Base-by-base conservation (phyloP, 2,797 vertebrate species). In the Galaxias olidus region DNA sequence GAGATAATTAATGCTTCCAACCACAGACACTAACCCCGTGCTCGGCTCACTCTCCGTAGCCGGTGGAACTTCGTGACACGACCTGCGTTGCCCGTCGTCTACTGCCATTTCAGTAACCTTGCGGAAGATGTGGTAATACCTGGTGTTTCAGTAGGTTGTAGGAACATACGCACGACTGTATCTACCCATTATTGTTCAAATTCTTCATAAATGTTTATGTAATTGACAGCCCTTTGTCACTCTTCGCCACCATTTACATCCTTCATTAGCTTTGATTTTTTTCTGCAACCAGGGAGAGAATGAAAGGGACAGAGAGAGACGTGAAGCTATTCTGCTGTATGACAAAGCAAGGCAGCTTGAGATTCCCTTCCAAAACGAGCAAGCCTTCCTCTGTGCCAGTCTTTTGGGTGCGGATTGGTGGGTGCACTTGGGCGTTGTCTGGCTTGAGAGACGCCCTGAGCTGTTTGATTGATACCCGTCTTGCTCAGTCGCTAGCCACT, bases 251-350 rank as follows among this genome's bases (percentile, higher is more conserved):
- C 93, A 93, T 94, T 95, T 95, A 93, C 91, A 94, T 93, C 87
- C 89, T 90, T 94, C 93, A 94, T 94, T 94, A 94, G 91, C 87
- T 93, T 91, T 92, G 94, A 93, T 94, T 94, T 91, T 94, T 91
- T 92, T 92, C 87, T 89, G 88, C 90, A 86, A 86, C 90, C 90
- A 93, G 86, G 87, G 87, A 89, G 86, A 84, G 83, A 87, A 87
- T 75, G 50, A 63, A 76, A 63, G 74, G n/a, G 19, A 30, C 14
- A 53, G 15, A 54, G 43, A 46, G 30, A 15, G 13, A 11, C 43
- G 6, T 17, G 46, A 20, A 41, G 43, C 30, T 57, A 65, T 18
- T 42, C 71, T 64, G 70, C 67, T 71, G 52, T 61, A 71, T 40
- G 51, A 73, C 76, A 72, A 62, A 79, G 65, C 60, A 76, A 75